A percentile compares a stretch with the other conserved stretches of the same genome.
Evolutionary conservation across 2,797 vertebrate genomes (phyloP).

Genomic region (Aeoliscus strigatus): DNA sequence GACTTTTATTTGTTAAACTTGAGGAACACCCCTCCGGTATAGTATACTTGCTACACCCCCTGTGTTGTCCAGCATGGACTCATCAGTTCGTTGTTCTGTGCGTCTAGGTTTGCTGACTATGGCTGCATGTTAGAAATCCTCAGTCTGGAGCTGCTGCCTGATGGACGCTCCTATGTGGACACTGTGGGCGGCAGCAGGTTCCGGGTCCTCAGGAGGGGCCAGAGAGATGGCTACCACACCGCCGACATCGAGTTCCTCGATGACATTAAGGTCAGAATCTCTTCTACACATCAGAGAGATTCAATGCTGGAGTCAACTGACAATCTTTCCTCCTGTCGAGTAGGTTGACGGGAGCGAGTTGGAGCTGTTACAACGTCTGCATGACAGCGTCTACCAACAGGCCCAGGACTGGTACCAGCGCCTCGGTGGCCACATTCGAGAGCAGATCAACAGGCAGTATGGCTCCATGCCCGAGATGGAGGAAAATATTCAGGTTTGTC

Average conservation of each 20-base stretch:
- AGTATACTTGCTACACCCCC: no score
- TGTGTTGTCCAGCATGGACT: no score
- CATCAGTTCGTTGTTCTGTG: no score
- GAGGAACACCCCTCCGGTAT: no score
- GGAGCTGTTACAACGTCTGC: constrained; percentile 77
- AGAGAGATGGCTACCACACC: constrained; percentile 87
- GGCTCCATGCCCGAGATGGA: constrained; percentile 81
- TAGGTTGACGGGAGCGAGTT: constrained; percentile 81
- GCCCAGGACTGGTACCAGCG: constrained; percentile 83
- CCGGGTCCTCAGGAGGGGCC: constrained; percentile 79
- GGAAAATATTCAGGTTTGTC: constrained; percentile 84
- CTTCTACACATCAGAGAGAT: not conserved
- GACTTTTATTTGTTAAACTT: no score
- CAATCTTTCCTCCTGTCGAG: not conserved
- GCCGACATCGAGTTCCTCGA: constrained; percentile 87
- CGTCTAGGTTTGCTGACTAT: constrained; percentile 87
- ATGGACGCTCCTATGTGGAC: constrained; percentile 85
- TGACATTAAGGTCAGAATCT: constrained; percentile 77
- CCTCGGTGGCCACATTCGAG: constrained; percentile 67
- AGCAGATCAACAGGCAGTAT: constrained; percentile 77
- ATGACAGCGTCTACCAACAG: constrained; percentile 84
- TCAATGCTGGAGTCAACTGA: not conserved
- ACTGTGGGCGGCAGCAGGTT: constrained; percentile 81
- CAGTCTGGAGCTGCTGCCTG: constrained; percentile 76
- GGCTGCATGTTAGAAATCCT: constrained; percentile 88